Conservation (phyloP, 2,797 vertebrate species). For the Trichosurus vulpecula region DNA sequence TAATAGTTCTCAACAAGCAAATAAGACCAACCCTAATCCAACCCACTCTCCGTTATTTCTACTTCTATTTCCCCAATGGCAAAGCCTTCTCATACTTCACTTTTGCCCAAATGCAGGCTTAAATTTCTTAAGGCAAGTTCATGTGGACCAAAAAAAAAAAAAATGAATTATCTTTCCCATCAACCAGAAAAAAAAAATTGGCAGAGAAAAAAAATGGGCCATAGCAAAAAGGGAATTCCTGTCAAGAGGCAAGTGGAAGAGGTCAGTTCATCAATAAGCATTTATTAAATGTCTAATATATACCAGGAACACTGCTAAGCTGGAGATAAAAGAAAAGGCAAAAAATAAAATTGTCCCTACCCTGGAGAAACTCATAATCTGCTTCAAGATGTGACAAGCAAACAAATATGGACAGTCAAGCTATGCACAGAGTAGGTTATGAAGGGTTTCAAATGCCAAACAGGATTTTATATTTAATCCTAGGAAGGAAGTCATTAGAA, state of each 20-base stretch:
- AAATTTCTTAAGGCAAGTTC: background rate
- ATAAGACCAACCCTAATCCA: background rate
- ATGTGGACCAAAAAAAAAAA: background rate
- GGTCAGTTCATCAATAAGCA: background rate
- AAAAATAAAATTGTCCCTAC: no score
- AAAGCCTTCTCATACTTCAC: background rate
- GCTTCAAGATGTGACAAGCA: background rate
- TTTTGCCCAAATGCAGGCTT: background rate
- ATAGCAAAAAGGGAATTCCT: background rate
- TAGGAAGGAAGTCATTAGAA: no score
- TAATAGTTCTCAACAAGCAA: background rate
- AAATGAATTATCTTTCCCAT: background rate
- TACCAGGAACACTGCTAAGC: background rate
- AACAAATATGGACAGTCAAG: background rate
- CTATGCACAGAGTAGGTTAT: background rate
- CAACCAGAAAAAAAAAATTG: background rate
- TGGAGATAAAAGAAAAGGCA: background rate
- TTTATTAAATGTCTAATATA: background rate
- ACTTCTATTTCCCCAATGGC: no score
- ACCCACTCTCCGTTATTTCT: background rate
- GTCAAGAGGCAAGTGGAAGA: background rate
- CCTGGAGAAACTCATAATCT: background rate
- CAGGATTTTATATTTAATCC: background rate
- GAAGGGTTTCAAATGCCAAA: background rate
- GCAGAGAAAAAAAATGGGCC: background rate